phyloP scores from a whole-genome alignment of 1,140 invertebrate genomes.

The Bombus difficillimus region DNA sequence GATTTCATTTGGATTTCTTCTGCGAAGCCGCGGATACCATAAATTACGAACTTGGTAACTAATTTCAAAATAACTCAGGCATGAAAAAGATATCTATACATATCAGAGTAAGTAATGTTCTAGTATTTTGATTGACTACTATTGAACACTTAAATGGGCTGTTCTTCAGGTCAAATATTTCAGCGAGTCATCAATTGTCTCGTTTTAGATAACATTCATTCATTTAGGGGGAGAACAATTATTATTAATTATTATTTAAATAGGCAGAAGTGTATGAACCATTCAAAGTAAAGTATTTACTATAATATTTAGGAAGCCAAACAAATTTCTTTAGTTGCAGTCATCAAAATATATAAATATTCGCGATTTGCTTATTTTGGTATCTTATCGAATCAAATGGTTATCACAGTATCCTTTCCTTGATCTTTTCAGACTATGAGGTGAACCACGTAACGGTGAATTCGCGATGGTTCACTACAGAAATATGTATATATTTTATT shows the following conservation, averaged over 20 bases:
- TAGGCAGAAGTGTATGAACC: too few species aligned
- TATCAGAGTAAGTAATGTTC: neutral
- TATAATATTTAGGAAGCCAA: neutral
- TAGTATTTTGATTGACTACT: neutral
- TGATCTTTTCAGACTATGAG: constrained; percentile 8
- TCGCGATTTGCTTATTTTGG: neutral
- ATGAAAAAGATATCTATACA: neutral
- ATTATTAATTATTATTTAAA: too few species aligned
- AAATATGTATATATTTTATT: constrained; percentile 27
- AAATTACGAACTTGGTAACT: too few species aligned
- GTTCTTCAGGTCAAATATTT: neutral
- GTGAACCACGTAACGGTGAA: constrained; percentile 44
- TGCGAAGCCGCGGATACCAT: too few species aligned
- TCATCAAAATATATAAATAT: too few species aligned
- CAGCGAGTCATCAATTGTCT: neutral
- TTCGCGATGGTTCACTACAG: neutral
- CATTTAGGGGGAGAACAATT: too few species aligned
- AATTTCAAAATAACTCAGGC: neutral
- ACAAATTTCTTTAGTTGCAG: neutral
- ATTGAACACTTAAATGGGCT: neutral
- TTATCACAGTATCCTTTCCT: constrained; percentile 15
- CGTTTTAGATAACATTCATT: neutral
- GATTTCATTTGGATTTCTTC: neutral
- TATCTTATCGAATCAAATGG: constrained; percentile 56
- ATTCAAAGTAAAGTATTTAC: too few species aligned